Percentiles rank a stretch among this genome's conserved stretches.
These are phyloP conservation scores for Drosophila antonietae DNA, from an alignment of 2,888 invertebrate genomes.

Conservation along the genomic window DNA sequence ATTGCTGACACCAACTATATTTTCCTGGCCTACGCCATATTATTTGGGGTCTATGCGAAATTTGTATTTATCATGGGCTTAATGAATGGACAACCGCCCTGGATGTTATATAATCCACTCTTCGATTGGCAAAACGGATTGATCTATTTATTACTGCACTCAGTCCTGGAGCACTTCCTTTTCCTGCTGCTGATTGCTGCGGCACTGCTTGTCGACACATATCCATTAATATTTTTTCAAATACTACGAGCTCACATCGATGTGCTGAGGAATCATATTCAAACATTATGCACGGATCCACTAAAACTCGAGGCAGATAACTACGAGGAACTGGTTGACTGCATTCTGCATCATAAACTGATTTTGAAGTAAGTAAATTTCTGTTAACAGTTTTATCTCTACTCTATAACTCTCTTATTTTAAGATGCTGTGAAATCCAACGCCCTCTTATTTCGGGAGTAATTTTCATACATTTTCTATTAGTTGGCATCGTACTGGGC, in stretches of 20 bases:
- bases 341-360: conserved; percentile 38
- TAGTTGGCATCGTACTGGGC: conserved; percentile 46
- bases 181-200: neutral
- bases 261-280: conserved; percentile 36
- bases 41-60: conserved; percentile 25
- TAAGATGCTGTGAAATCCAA: conserved; percentile 43
- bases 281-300: conserved; percentile 34
- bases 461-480: conserved; percentile 39
- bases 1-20: conserved; percentile 46
- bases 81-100: conserved; percentile 45
- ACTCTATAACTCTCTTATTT: no score
- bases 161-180: conserved; percentile 36
- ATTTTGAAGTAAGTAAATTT: conserved; percentile 34
- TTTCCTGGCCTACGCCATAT: conserved; percentile 25
- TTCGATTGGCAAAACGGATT: conserved; percentile 49
- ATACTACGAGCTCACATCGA: conserved; percentile 42
- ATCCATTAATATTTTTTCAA: conserved; percentile 14
- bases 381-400: neutral
- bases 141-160: conserved; percentile 35
- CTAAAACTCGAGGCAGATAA: conserved; percentile 22
- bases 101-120: conserved; percentile 54
- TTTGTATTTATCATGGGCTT: conserved; percentile 16
- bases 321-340: conserved; percentile 40
- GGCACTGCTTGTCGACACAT: conserved; percentile 13
- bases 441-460: conserved; percentile 41